Evolutionary conservation across 1,140 invertebrate species (phyloP).

Genomic region (Ceratosolen fusciceps): DNA sequence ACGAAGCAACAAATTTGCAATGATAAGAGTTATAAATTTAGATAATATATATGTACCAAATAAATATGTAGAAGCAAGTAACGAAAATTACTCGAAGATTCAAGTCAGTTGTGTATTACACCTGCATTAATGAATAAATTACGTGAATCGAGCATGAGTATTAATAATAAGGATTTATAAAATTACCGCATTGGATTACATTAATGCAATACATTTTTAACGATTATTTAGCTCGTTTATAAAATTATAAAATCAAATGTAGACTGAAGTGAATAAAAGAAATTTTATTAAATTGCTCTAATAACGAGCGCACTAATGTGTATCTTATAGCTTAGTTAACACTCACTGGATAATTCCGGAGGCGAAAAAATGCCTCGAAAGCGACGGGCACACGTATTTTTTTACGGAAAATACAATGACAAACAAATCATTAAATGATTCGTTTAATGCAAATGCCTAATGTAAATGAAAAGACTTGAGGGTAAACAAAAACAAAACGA

Average conservation of each 20-base stretch:
- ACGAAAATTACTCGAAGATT: too few relatives aligned
- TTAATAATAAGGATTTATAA: too few relatives aligned
- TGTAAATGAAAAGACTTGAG: constrained; percentile 6
- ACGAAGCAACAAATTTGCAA: too few relatives aligned
- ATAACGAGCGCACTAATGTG: background rate
- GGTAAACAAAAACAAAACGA: background rate
- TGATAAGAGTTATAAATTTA: too few relatives aligned
- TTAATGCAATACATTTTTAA: too few relatives aligned
- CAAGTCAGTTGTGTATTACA: too few relatives aligned
- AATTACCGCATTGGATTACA: too few relatives aligned
- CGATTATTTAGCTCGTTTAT: too few relatives aligned
- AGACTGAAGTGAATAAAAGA: background rate
- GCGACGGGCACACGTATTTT: background rate
- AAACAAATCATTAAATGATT: constrained; percentile 48
- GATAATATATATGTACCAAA: too few relatives aligned
- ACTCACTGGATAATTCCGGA: background rate
- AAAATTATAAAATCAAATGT: background rate
- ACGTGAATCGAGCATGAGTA: too few relatives aligned
- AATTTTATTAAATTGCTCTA: background rate
- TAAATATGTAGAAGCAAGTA: too few relatives aligned
- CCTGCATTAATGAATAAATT: too few relatives aligned
- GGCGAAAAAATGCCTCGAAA: background rate
- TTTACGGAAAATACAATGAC: constrained; percentile 27
- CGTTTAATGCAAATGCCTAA: background rate
- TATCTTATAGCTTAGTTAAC: background rate